Conservation (phyloP, 2,797 vertebrate species). For the Cichlasoma orientale region DNA sequence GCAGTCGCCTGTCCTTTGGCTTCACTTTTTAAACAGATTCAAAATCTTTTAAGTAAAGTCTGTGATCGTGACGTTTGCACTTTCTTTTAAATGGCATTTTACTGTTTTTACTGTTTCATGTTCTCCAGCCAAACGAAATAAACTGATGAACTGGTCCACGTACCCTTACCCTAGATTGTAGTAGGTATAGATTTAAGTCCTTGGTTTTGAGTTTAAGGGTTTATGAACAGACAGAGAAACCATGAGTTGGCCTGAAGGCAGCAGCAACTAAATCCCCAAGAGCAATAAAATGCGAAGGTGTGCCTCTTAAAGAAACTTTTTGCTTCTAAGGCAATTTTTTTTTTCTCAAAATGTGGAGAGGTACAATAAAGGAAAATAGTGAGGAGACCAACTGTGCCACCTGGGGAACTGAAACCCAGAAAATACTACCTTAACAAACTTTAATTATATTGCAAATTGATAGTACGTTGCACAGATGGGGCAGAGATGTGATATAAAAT, state of each 20-base stretch:
- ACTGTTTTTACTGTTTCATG: fast-evolving
- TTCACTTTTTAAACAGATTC: background rate
- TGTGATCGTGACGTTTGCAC: background rate
- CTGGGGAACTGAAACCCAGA: background rate
- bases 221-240: background rate
- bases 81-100: background rate
- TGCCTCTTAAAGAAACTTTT: background rate
- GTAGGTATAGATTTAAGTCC: background rate
- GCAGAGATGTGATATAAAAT: background rate
- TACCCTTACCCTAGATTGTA: background rate
- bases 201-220: background rate
- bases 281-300: background rate
- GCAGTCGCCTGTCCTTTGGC: background rate
- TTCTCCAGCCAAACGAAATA: background rate
- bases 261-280: background rate
- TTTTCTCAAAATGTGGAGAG: background rate
- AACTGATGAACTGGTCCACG: background rate
- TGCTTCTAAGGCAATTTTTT: background rate
- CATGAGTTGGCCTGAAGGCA: background rate
- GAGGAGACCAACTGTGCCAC: background rate
- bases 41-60: background rate
- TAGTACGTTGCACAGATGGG: background rate
- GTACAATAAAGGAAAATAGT: background rate
- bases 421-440: background rate
- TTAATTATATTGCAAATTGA: background rate